Conservation (phyloP, 2,113 vertebrate genomes). For the Misgurnus anguillicaudatus region DNA sequence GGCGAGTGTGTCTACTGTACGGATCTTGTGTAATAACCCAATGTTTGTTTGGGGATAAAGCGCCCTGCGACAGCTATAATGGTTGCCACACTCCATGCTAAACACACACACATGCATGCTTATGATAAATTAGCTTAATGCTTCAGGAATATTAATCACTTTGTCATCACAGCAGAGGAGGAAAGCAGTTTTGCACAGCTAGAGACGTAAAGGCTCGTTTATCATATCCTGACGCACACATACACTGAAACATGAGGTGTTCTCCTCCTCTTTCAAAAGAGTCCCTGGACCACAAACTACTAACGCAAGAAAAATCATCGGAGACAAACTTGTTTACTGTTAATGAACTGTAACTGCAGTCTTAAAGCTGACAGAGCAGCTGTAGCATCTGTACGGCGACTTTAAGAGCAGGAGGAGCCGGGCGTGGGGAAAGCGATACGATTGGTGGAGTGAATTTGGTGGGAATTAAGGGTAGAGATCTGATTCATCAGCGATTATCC, state of each 20-base stretch:
- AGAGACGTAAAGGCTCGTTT: conserved; percentile 67
- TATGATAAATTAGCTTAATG: conserved; percentile 76
- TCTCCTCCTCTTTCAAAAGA: conserved; percentile 52
- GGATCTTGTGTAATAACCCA: not conserved
- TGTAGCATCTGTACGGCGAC: not conserved
- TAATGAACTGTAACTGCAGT: conserved; percentile 16
- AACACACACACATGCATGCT: conserved; percentile 62
- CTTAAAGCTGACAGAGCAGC: conserved; percentile 20
- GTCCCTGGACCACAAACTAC: not conserved
- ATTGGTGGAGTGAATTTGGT: not conserved
- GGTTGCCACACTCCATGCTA: conserved; percentile 60
- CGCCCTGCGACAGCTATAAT: conserved; percentile 10
- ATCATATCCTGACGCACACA: conserved; percentile 65
- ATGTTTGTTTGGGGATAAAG: conserved; percentile 37
- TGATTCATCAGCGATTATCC: not conserved
- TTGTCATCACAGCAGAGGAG: conserved; percentile 74
- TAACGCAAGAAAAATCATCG: conserved; percentile 10
- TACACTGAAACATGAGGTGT: conserved; percentile 63
- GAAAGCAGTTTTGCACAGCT: conserved; percentile 70
- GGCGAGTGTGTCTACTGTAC: not conserved
- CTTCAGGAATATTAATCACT: conserved; percentile 76
- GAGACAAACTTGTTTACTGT: conserved; percentile 35
- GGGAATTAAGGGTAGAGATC: not conserved
- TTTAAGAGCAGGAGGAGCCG: conserved; percentile 2
- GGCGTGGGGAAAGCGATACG: not conserved